Evolutionary conservation across 2,888 invertebrate species (phyloP).

Genomic region (Caenorhabditis afra): DNA sequence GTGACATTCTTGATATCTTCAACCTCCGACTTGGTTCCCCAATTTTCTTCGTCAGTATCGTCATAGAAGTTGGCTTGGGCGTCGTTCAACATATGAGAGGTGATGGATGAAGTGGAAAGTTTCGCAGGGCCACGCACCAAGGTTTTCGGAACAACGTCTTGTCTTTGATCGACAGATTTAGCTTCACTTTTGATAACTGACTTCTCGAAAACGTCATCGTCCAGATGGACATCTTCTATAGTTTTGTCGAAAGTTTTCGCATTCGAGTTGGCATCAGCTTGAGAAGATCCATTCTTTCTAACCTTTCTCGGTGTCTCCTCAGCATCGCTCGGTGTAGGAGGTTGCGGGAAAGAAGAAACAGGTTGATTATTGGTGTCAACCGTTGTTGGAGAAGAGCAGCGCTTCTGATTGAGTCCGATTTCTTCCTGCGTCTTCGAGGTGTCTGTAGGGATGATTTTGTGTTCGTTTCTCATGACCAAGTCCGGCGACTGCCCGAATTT

Average conservation of each 20-base stretch:
- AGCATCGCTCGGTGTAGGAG: too few relatives aligned
- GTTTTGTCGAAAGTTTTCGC: not conserved
- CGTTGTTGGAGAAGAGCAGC: too few relatives aligned
- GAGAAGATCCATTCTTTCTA: not conserved
- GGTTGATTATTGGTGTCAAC: too few relatives aligned
- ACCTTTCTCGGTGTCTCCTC: not conserved
- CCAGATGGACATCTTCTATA: not conserved
- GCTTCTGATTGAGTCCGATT: too few relatives aligned
- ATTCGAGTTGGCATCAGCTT: not conserved
- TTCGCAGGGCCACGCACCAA: not conserved
- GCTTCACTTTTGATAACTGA: not conserved
- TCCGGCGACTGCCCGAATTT: too few relatives aligned
- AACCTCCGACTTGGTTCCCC: not conserved
- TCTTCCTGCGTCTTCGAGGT: too few relatives aligned
- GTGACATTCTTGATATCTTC: not conserved
- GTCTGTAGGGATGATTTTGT: too few relatives aligned
- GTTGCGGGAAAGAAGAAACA: too few relatives aligned
- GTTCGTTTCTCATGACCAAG: too few relatives aligned
- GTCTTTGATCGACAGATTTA: not conserved
- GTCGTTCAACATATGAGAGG: not conserved
- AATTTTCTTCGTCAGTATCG: not conserved
- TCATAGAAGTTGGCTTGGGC: not conserved
- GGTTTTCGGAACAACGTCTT: not conserved
- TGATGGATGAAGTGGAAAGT: not conserved
- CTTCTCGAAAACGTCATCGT: constrained; percentile 1